These are phyloP conservation scores for Halyomorpha halys DNA, from an alignment of 1,140 invertebrate species.

Conservation along the genomic window DNA sequence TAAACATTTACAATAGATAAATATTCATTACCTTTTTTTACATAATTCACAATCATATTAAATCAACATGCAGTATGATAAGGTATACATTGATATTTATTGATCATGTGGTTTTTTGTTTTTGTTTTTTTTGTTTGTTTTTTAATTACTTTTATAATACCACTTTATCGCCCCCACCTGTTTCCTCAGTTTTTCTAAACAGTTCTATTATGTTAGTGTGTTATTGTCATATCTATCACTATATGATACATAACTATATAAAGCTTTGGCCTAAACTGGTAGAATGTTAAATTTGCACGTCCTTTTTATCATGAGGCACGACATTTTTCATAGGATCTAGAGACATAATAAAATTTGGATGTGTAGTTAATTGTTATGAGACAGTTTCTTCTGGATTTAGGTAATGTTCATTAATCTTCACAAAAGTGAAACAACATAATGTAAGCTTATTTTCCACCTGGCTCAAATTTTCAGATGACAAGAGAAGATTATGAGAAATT, in stretches of 20 bases:
- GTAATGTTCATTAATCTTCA: background rate
- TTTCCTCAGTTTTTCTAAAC: background rate
- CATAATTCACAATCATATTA: conserved; percentile 1
- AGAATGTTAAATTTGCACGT: background rate
- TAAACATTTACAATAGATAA: too few species aligned
- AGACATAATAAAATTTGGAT: background rate
- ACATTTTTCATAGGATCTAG: background rate
- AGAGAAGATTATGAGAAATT: too few species aligned
- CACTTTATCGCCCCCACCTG: background rate
- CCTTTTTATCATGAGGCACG: conserved; percentile 3
- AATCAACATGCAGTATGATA: background rate
- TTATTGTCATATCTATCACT: conserved; percentile 19
- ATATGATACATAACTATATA: conserved; percentile 14
- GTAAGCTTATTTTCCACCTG: background rate
- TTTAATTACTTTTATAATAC: background rate
- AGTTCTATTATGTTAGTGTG: conserved; percentile 3
- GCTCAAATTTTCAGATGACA: background rate
- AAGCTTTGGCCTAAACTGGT: conserved; percentile 9
- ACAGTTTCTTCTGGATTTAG: background rate
- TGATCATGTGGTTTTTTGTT: background rate
- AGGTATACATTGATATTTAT: background rate
- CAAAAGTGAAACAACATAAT: background rate
- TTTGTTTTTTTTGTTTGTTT: background rate
- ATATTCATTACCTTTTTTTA: background rate
- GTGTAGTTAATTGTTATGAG: background rate